Evolutionary conservation across 2,113 vertebrate genomes (phyloP).

Genomic region (Centrocercus urophasianus): DNA sequence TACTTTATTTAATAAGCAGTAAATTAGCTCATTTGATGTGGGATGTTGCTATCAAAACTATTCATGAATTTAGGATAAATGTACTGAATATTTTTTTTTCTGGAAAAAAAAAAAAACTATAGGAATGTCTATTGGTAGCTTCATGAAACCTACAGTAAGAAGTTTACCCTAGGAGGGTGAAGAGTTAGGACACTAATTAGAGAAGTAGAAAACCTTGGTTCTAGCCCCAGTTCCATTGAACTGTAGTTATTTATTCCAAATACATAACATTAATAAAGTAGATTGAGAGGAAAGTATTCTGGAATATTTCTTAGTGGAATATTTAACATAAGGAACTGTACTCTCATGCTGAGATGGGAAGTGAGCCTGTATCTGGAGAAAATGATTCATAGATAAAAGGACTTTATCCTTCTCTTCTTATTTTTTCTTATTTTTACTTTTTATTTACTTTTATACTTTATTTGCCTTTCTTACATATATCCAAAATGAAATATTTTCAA

Average conservation of each 20-base stretch:
- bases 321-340: background rate
- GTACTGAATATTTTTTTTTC: background rate
- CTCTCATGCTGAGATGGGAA: background rate
- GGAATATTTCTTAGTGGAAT: background rate
- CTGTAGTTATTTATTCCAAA: background rate
- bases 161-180: background rate
- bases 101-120: background rate
- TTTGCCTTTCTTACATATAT: background rate
- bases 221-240: background rate
- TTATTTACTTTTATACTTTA: background rate
- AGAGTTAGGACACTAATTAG: background rate
- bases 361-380: background rate
- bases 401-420: background rate
- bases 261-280: background rate
- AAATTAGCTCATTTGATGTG: background rate
- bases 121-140: background rate
- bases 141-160: background rate
- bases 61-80: slow-evolving; percentile 13
- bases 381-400: background rate
- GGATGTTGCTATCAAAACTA: slow-evolving; percentile 7
- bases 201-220: background rate
- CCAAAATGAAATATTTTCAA: background rate
- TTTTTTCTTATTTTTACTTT: background rate
- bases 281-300: background rate
- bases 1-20: slow-evolving; percentile 8